These are phyloP conservation scores for Ennomos fuscantarius DNA, from an alignment of 2,888 invertebrate genomes.

Conservation along the genomic window DNA sequence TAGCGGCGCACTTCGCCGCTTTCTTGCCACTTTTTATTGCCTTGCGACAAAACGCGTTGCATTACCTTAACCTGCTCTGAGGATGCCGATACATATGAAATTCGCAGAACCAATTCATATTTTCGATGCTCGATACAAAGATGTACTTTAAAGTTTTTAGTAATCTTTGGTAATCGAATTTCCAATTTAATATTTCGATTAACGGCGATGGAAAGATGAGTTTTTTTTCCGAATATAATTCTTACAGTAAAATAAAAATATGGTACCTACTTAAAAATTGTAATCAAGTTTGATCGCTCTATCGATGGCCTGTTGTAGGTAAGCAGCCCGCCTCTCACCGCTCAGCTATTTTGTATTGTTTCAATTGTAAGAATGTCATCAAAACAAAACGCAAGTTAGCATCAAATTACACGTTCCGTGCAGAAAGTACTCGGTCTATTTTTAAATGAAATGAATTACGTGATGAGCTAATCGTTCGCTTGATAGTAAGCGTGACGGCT, in stretches of 20 bases:
- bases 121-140: too few relatives aligned
- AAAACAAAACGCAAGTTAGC: conserved; percentile 11
- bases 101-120: conserved; percentile 20
- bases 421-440: conserved; percentile 8
- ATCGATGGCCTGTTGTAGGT: not conserved
- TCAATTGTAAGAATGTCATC: conserved; percentile 5
- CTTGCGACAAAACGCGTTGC: conserved; percentile 23
- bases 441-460: too few relatives aligned
- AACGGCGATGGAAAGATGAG: too few relatives aligned
- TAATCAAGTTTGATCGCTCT: too few relatives aligned
- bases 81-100: not conserved
- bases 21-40: conserved; percentile 22
- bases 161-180: too few relatives aligned
- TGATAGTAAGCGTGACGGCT: too few relatives aligned
- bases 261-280: too few relatives aligned
- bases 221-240: not conserved
- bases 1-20: conserved; percentile 1
- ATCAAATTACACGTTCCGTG: conserved; percentile 12
- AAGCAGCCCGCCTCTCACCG: too few relatives aligned
- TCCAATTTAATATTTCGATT: too few relatives aligned
- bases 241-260: not conserved
- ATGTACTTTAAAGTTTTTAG: too few relatives aligned
- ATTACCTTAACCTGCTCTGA: conserved; percentile 31
- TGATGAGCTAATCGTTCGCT: too few relatives aligned
- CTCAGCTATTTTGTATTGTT: not conserved